Conservation (phyloP, 2,797 vertebrate species). For the Cuculus canorus region DNA sequence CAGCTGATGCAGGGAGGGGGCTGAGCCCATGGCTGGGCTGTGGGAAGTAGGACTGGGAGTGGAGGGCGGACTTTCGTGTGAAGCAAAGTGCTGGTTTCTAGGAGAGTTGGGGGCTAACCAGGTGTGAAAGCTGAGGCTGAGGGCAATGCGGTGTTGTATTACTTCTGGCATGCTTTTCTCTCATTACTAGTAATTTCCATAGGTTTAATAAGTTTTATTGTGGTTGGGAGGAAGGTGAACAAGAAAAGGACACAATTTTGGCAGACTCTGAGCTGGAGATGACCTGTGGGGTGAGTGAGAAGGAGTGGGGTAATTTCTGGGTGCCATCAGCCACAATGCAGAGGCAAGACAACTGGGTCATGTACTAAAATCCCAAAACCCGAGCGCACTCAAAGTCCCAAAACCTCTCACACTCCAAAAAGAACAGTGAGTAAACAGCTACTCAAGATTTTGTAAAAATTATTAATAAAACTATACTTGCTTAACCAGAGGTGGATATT, state of each 20-base stretch:
- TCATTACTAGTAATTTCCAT: constrained; percentile 14
- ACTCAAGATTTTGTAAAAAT: neutral
- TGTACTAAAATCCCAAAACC: neutral
- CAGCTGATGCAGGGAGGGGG: fast-evolving
- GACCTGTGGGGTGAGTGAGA: neutral
- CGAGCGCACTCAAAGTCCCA: no score
- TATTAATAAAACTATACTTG: neutral
- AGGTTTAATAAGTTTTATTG: constrained; percentile 12
- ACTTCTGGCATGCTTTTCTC: constrained; percentile 6
- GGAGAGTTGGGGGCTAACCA: neutral
- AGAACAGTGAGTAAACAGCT: neutral
- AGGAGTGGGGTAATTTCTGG: neutral
- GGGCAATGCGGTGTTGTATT: neutral
- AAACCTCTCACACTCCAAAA: neutral
- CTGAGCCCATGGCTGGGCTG: neutral
- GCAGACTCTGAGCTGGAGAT: neutral
- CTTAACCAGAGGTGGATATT: constrained; percentile 10
- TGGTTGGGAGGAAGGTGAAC: neutral
- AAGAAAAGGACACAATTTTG: neutral
- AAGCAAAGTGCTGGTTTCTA: neutral
- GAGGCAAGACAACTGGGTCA: neutral
- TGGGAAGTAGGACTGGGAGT: neutral
- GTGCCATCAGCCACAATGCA: fast-evolving
- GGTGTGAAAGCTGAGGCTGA: constrained; percentile 6
- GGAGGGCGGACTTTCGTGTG: fast-evolving